A percentile compares a stretch with the other conserved stretches of the same genome.
Conservation (phyloP, 2,888 invertebrate genomes). For the Hyppa rectilinea region DNA sequence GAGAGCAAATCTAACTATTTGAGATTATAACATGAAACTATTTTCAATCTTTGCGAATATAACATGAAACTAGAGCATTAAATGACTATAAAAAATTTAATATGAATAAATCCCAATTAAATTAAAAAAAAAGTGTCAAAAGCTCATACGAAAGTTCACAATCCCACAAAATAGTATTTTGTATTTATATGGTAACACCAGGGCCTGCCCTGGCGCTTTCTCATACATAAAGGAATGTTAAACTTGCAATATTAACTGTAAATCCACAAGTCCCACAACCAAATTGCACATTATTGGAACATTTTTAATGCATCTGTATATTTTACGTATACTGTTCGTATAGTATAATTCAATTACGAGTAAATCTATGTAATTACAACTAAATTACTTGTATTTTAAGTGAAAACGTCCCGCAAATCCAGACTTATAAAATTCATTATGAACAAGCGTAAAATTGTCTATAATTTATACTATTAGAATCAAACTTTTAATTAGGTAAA, state of each 20-base stretch:
- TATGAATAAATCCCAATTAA: neutral
- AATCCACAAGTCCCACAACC: slow-evolving; percentile 37
- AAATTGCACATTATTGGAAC: slow-evolving; percentile 29
- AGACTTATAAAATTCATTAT: slow-evolving; percentile 10
- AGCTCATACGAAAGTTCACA: neutral
- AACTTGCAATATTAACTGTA: slow-evolving; percentile 9
- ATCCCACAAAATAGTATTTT: neutral
- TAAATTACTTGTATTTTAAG: slow-evolving; percentile 28
- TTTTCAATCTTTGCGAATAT: too few species aligned
- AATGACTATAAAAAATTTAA: slow-evolving; percentile 12
- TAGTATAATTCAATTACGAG: slow-evolving; percentile 33
- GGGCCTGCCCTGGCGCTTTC: too few species aligned
- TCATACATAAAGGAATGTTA: slow-evolving; percentile 45
- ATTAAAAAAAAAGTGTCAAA: neutral
- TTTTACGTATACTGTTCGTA: slow-evolving; percentile 37
- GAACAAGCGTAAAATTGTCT: slow-evolving; percentile 16
- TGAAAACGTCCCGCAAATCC: slow-evolving; percentile 29
- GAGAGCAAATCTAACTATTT: too few species aligned
- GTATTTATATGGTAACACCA: slow-evolving; percentile 13
- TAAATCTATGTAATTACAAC: slow-evolving; percentile 25
- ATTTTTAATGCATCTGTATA: slow-evolving; percentile 7
- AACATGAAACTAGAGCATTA: neutral
- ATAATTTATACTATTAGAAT: slow-evolving; percentile 10
- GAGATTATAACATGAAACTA: too few species aligned
- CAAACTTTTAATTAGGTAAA: slow-evolving; percentile 35